Evolutionary conservation across 23 tunicate species (phyloP).

Genomic region (Botrylloides violaceus): DNA sequence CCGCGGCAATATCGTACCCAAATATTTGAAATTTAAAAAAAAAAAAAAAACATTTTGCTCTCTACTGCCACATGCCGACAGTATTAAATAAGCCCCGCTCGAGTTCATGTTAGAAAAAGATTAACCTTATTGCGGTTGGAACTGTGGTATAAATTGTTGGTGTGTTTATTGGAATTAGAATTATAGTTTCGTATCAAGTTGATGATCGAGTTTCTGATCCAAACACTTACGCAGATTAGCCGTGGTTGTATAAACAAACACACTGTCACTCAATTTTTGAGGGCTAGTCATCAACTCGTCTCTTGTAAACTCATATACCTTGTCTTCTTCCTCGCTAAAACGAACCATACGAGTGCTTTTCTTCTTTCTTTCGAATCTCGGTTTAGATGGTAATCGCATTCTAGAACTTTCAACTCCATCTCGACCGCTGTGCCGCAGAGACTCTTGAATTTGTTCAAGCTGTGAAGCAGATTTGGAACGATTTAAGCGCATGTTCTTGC

Average conservation of each 20-base stretch:
- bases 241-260: background rate
- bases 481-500: background rate
- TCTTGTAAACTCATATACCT: conserved; percentile 1
- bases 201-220: background rate
- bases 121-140: too few species aligned
- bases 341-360: background rate
- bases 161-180: too few species aligned
- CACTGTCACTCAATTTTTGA: background rate
- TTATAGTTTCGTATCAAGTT: too few species aligned
- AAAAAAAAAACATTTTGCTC: too few species aligned
- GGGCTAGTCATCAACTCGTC: background rate
- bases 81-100: too few species aligned
- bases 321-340: conserved; percentile 15
- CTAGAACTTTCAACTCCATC: background rate
- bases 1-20: too few species aligned
- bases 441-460: background rate
- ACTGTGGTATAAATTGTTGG: too few species aligned
- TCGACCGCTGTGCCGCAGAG: background rate
- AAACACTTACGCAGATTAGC: background rate
- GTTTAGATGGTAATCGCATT: background rate
- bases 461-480: conserved; percentile 7
- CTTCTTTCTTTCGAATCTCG: background rate
- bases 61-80: too few species aligned
- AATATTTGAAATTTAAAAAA: too few species aligned
- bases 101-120: too few species aligned